Evolutionary conservation across 2,888 invertebrate genomes (phyloP).

Genomic region (Polyommatus iphigenia): DNA sequence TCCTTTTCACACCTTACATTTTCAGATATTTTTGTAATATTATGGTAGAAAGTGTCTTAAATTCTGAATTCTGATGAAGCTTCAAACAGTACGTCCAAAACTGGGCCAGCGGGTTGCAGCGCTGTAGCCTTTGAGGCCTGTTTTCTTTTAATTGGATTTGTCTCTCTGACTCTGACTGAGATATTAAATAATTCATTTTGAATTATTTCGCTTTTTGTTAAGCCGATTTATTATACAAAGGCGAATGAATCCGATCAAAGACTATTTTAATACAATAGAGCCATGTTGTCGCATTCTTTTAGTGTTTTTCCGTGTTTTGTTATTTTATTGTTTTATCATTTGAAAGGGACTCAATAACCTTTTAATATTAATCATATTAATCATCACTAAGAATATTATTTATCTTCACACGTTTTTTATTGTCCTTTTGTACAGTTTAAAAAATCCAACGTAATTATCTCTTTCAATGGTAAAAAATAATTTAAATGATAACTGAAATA

Average conservation of each 20-base stretch:
- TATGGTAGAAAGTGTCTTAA: not conserved
- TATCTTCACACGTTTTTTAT: too few species aligned
- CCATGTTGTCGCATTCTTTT: not conserved
- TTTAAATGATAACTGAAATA: not conserved
- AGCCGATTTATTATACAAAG: not conserved
- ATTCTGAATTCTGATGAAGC: slow-evolving; percentile 1
- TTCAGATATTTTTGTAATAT: not conserved
- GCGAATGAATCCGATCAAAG: not conserved
- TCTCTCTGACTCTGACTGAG: slow-evolving; percentile 35
- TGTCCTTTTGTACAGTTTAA: too few species aligned
- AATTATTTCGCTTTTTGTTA: not conserved
- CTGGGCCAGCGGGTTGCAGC: not conserved
- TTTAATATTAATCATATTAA: too few species aligned
- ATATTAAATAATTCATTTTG: not conserved
- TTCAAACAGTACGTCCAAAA: not conserved
- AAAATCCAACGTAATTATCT: too few species aligned
- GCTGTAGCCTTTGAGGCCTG: slow-evolving; percentile 32
- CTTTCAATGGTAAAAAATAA: too few species aligned
- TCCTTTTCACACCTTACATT: not conserved
- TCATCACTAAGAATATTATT: too few species aligned
- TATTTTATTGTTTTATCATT: not conserved
- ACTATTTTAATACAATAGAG: not conserved
- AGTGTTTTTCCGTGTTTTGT: not conserved
- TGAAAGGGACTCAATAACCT: too few species aligned
- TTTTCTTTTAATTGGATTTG: slow-evolving; percentile 38